Conservation (phyloP, 2,797 vertebrate species). For the Thunnus albacares region DNA sequence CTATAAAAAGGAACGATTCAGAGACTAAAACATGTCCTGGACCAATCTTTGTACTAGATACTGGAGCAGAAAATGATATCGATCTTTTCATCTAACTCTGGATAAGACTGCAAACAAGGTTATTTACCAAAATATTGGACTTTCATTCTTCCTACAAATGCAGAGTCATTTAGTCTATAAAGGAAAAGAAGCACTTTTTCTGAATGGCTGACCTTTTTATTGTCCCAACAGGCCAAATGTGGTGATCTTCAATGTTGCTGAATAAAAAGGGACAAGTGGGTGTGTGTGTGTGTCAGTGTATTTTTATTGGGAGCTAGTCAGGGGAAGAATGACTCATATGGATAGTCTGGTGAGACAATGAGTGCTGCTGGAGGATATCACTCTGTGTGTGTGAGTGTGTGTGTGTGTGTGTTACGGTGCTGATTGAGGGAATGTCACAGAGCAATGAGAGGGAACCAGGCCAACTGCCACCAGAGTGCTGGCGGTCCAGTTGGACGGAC, state of each 20-base stretch:
- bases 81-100: not conserved
- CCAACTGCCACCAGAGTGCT: constrained; percentile 83
- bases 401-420: constrained; percentile 52
- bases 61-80: too few species aligned
- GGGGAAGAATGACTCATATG: constrained; percentile 66
- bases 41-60: too few species aligned
- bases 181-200: not conserved
- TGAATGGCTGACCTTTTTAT: constrained; percentile 25
- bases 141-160: not conserved
- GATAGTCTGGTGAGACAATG: constrained; percentile 72
- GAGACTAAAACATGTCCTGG: too few species aligned
- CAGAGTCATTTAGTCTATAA: not conserved
- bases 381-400: constrained; percentile 51
- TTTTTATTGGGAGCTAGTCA: constrained; percentile 59
- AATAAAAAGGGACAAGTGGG: constrained; percentile 34
- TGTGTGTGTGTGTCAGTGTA: constrained; percentile 2
- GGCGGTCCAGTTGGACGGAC: constrained; percentile 79
- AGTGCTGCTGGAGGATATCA: constrained; percentile 54
- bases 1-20: too few species aligned
- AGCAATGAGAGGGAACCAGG: constrained; percentile 80
- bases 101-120: not conserved
- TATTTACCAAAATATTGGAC: not conserved
- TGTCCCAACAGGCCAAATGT: constrained; percentile 27
- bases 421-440: constrained; percentile 80
- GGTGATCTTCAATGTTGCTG: constrained; percentile 48